Conservation (phyloP, 2,113 vertebrate genomes). For the Rana temporaria region DNA sequence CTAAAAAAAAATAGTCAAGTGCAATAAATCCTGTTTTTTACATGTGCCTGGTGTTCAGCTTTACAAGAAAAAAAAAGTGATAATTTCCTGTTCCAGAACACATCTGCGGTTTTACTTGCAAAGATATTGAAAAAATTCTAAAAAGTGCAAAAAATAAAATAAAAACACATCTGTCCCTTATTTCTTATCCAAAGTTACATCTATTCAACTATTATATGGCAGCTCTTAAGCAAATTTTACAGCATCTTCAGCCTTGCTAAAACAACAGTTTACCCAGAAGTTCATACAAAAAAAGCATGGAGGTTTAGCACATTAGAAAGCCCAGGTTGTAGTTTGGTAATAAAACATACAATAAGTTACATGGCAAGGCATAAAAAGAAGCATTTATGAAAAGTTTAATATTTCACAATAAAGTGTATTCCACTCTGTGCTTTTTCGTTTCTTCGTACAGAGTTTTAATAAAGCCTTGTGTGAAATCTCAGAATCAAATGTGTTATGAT, state of each 20-base stretch:
- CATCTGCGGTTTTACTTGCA: neutral
- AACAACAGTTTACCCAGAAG: slow-evolving; percentile 17
- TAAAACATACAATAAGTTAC: slow-evolving; percentile 24
- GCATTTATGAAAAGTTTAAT: neutral
- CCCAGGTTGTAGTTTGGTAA: neutral
- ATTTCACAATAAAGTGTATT: slow-evolving; percentile 19
- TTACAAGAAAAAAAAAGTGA: neutral
- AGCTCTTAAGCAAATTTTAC: neutral
- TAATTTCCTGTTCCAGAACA: neutral
- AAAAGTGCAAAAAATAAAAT: neutral
- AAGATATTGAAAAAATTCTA: neutral
- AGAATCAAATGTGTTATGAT: slow-evolving; percentile 36
- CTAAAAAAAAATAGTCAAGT: too few species aligned
- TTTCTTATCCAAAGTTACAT: slow-evolving; percentile 11
- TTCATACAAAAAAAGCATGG: neutral
- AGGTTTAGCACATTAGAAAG: slow-evolving; percentile 25
- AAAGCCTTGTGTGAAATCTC: slow-evolving; percentile 31
- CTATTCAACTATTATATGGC: slow-evolving; percentile 5
- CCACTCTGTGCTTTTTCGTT: slow-evolving; percentile 6
- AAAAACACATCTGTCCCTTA: neutral
- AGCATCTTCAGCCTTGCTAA: neutral
- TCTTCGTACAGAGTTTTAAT: slow-evolving; percentile 6
- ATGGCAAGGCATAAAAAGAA: neutral
- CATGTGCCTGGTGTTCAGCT: too few species aligned
- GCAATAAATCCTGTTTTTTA: too few species aligned